Conservation (phyloP, 2,888 invertebrate species). For the Colletes collaris region DNA sequence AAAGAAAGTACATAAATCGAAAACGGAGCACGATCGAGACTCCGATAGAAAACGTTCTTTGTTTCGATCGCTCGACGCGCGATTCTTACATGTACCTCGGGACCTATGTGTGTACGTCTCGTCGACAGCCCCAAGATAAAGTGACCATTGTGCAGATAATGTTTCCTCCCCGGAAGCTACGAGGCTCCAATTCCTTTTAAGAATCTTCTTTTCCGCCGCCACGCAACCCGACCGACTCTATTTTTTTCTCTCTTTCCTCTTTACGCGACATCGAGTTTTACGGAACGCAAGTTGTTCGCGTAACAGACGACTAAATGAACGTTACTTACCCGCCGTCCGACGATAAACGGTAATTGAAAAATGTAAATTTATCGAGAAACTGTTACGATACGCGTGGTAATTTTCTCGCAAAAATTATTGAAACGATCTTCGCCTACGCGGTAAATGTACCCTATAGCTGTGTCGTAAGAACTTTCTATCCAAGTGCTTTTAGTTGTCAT, state of each 20-base stretch:
- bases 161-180: background rate
- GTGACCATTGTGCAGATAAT: conserved; percentile 6
- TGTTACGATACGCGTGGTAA: too few relatives aligned
- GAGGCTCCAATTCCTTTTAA: background rate
- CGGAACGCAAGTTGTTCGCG: background rate
- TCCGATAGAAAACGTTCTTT: conserved; percentile 18
- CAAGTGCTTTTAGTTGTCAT: background rate
- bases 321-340: too few relatives aligned
- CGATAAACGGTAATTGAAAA: too few relatives aligned
- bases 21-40: conserved; percentile 22
- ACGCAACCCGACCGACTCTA: background rate
- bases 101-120: background rate
- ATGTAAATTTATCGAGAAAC: too few relatives aligned
- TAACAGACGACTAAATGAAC: background rate
- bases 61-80: conserved; percentile 17
- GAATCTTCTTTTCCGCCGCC: conserved; percentile 5
- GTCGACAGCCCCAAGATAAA: background rate
- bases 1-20: conserved; percentile 20
- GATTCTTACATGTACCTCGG: conserved; percentile 3
- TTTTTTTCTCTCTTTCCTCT: background rate
- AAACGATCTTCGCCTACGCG: too few relatives aligned
- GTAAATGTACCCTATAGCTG: background rate
- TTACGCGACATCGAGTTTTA: background rate
- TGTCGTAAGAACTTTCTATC: background rate
- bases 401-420: too few relatives aligned